Evolutionary conservation across 64 coral and sea anemone species (phyloP).

Genomic region (Acropora tenuis): DNA sequence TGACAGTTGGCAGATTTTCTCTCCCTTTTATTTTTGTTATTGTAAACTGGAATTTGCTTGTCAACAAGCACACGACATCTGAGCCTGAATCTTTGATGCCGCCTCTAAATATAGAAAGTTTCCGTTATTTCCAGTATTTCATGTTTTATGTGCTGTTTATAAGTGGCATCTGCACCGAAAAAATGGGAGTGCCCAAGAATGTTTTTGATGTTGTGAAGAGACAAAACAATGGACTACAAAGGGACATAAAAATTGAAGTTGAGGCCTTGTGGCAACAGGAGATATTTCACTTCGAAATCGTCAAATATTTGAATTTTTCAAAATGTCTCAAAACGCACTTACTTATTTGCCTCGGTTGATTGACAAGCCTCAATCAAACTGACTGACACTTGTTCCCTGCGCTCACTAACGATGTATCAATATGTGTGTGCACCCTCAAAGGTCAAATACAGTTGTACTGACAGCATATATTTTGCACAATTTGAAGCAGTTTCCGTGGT

Average conservation of each 20-base stretch:
- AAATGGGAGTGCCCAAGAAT: neutral
- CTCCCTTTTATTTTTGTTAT: too few relatives aligned
- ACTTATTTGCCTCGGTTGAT: neutral
- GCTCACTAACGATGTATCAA: conserved; percentile 7
- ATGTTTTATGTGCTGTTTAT: neutral
- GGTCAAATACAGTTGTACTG: neutral
- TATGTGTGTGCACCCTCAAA: neutral
- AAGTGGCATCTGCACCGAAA: neutral
- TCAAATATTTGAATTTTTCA: neutral
- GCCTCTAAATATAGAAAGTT: neutral
- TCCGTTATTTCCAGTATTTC: neutral
- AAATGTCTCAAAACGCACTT: neutral
- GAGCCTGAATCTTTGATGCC: neutral
- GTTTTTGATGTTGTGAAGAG: neutral
- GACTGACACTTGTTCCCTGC: neutral
- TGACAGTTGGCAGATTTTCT: too few relatives aligned
- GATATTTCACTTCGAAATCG: conserved; percentile 10
- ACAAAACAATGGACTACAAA: neutral
- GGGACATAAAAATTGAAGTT: neutral
- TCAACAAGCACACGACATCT: too few relatives aligned
- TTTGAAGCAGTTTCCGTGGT: neutral
- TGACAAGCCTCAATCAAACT: conserved; percentile 41
- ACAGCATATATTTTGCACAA: neutral
- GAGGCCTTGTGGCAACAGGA: neutral
- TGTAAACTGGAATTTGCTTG: too few relatives aligned